Conservation (phyloP, 2,888 invertebrate genomes). For the Drosophila hawaiiensis region DNA sequence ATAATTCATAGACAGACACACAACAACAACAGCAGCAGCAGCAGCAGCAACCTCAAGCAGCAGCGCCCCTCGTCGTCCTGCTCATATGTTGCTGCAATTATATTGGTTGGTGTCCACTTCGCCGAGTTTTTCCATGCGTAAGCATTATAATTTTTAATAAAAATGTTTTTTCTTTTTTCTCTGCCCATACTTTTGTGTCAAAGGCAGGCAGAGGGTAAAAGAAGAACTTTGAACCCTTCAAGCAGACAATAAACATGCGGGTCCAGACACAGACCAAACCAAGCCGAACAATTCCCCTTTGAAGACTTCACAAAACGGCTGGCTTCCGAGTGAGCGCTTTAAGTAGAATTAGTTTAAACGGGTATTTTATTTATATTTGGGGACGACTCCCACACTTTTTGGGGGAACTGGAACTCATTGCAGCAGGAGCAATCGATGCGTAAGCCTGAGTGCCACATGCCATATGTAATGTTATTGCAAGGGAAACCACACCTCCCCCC, state of each 20-base stretch:
- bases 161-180: constrained; percentile 48
- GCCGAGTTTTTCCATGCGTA: constrained; percentile 52
- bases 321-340: constrained; percentile 64
- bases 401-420: constrained; percentile 1
- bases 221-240: constrained; percentile 65
- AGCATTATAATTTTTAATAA: constrained; percentile 78
- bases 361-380: constrained; percentile 34
- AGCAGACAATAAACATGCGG: constrained; percentile 53
- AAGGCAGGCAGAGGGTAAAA: constrained; percentile 24
- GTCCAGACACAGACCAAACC: constrained; percentile 13
- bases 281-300: constrained; percentile 1
- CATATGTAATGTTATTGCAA: constrained; percentile 63
- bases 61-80: background rate
- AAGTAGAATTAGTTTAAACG: constrained; percentile 64
- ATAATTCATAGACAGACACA: constrained; percentile 51
- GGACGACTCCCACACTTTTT: constrained; percentile 30
- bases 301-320: constrained; percentile 39
- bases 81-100: constrained; percentile 41
- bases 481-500: background rate
- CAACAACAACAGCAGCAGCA: too few relatives aligned
- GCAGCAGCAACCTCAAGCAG: constrained; percentile 20
- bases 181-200: constrained; percentile 37
- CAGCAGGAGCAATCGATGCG: constrained; percentile 72
- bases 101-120: constrained; percentile 42
- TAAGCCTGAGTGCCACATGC: constrained; percentile 61